Percentiles rank a stretch among this genome's conserved stretches.
Evolutionary conservation across 2,888 invertebrate genomes (phyloP).

Genomic region (Emmelina monodactyla): DNA sequence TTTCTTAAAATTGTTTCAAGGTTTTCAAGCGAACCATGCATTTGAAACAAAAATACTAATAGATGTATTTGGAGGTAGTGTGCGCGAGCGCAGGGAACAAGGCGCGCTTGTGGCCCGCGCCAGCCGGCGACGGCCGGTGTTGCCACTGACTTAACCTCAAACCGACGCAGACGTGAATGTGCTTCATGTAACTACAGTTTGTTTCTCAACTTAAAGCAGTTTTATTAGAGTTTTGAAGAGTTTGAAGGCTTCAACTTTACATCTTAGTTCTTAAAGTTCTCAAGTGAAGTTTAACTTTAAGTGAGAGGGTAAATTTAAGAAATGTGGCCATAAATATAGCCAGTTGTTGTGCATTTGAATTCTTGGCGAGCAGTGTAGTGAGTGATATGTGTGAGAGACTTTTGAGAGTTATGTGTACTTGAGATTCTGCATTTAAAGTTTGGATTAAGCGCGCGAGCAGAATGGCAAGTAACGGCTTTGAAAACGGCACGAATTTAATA

Average conservation of each 20-base stretch:
- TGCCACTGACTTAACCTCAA: slow-evolving; percentile 64
- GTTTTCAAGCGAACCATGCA: no score
- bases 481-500: slow-evolving; percentile 32
- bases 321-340: neutral
- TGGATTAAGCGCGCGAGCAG: slow-evolving; percentile 24
- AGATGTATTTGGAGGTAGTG: no score
- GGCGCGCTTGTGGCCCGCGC: slow-evolving; percentile 43
- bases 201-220: slow-evolving; percentile 23
- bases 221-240: no score
- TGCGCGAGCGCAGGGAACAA: slow-evolving; percentile 27
- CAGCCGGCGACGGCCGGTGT: slow-evolving; percentile 38
- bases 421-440: neutral
- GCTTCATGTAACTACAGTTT: slow-evolving; percentile 49
- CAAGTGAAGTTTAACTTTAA: no score
- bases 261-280: no score
- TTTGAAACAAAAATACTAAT: no score
- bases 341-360: slow-evolving; percentile 20
- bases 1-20: no score
- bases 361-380: slow-evolving; percentile 22
- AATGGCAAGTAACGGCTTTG: slow-evolving; percentile 39
- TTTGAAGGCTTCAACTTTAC: no score
- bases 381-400: slow-evolving; percentile 26
- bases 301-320: neutral
- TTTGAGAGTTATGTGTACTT: neutral
- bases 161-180: slow-evolving; percentile 60